Conservation (phyloP, 2,113 vertebrate genomes). For the Sylvietta virens region DNA sequence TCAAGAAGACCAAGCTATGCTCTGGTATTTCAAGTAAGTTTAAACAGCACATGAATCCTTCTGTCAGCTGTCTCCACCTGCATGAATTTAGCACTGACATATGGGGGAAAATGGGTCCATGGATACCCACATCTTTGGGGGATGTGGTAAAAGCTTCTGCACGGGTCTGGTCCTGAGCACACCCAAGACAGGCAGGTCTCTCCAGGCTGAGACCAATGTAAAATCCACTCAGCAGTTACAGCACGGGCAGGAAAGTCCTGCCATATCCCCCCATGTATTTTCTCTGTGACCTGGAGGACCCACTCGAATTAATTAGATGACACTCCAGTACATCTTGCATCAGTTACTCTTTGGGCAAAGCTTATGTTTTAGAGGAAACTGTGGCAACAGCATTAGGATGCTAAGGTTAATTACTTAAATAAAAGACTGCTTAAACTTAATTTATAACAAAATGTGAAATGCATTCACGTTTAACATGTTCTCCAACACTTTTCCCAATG, state of each 20-base stretch:
- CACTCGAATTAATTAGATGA: background rate
- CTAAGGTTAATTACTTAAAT: background rate
- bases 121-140: fast-evolving
- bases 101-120: background rate
- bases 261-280: background rate
- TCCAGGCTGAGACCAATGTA: background rate
- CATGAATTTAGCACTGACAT: background rate
- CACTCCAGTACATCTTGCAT: background rate
- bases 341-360: background rate
- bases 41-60: background rate
- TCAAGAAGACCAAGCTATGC: background rate
- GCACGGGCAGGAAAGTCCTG: background rate
- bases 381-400: background rate
- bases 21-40: background rate
- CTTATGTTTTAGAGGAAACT: background rate
- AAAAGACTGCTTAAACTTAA: background rate
- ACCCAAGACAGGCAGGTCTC: background rate
- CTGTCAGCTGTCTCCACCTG: background rate
- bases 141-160: background rate
- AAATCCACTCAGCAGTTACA: background rate
- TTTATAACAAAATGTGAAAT: background rate
- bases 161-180: background rate
- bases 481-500: background rate
- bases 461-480: background rate
- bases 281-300: background rate